Evolutionary conservation across 92 coral and sea anemone genomes (phyloP).

Genomic region (Virgularia gustaviana): DNA sequence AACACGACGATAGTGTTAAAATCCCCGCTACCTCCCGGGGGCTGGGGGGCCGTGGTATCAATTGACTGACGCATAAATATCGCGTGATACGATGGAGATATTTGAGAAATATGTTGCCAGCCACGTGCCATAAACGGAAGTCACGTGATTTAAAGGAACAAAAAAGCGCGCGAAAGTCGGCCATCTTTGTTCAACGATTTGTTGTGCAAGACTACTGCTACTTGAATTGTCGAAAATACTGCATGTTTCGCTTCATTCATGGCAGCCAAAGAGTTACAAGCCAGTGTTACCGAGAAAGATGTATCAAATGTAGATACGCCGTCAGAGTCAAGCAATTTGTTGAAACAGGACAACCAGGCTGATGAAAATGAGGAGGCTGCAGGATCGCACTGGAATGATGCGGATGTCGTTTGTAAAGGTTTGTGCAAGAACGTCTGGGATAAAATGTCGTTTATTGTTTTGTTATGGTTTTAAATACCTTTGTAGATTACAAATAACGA

Average conservation of each 20-base stretch:
- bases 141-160: slow-evolving; percentile 8
- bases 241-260: slow-evolving; percentile 7
- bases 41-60: too few relatives aligned
- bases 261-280: slow-evolving; percentile 77
- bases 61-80: too few relatives aligned
- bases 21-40: too few relatives aligned
- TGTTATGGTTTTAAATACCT: too few relatives aligned
- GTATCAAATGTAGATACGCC: slow-evolving; percentile 46
- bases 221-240: not conserved
- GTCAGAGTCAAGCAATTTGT: slow-evolving; percentile 38
- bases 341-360: slow-evolving; percentile 37
- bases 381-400: slow-evolving; percentile 13
- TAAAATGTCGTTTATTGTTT: not conserved
- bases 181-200: slow-evolving; percentile 37
- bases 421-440: not conserved
- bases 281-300: slow-evolving; percentile 64
- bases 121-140: not conserved
- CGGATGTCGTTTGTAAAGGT: not conserved
- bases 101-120: not conserved
- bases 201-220: not conserved
- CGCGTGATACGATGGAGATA: too few relatives aligned
- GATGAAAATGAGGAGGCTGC: slow-evolving; percentile 43
- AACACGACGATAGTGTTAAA: not conserved
- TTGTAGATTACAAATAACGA: too few relatives aligned
- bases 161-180: slow-evolving; percentile 39